Base-by-base conservation (phyloP, 2,797 vertebrate genomes). In the Sorex maritimensis region DNA sequence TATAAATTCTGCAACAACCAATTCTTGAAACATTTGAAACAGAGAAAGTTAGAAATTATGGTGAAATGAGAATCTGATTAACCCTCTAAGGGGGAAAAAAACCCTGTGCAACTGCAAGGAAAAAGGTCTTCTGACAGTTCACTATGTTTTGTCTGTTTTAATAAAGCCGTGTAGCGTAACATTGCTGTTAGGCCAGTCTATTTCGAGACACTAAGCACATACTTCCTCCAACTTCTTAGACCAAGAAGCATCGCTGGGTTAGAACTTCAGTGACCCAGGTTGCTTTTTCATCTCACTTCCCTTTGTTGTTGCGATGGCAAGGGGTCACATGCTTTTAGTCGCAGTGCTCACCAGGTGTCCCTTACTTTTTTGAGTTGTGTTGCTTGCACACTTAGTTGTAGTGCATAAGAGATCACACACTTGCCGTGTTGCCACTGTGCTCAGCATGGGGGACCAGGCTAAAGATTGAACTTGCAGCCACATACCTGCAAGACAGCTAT, bases 161-260 rank as follows among this genome's bases (percentile, higher is more conserved):
- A 65, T 61, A 55, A 55, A 1, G n/a, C 67, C 7, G 67, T 3
- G n/a, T 5, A 72, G n/a, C 24, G 44, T 67, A 81, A n/a, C 89
- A 82, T 38, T 79, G 28, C 63, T 95, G 73, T n/a, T 95, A 58
- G 7, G 24, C 17, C 52, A 84, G 44, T 30, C 26, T 90, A 1
- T 91, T 78, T 61, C 58, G 68, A 88, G n/a, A 3, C 68, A 3
- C 21, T 93, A 24, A 94, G 74, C 10, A 30, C 38, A 30, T 77
- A 73, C 86, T 96, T 96, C 79, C 82, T 81, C 41, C 80, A 90
- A 77, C 15, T 67, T 58, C 63, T 92, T 44, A 94, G 88, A 95
- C 23, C 69, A 91, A 65, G 96, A 88, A 87, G 38, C 78, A 94
- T 80, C 38, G 46, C 65, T 58, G 95, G 86, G 19, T 17, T 83